These are phyloP conservation scores for Leptinotarsa peninsularis DNA, from an alignment of 2,888 invertebrate species.

Conservation along the genomic window DNA sequence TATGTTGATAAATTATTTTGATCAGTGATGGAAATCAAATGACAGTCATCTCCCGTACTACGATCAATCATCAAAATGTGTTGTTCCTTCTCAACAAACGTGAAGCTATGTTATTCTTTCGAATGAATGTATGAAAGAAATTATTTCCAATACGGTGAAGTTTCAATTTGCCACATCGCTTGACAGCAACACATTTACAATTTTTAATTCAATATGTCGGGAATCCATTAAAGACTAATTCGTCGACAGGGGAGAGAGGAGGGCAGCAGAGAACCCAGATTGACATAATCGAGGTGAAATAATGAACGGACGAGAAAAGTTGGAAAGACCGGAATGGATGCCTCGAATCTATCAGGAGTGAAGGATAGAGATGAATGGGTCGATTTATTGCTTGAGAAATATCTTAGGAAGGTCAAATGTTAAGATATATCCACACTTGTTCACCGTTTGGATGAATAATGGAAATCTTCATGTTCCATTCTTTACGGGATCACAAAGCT, in stretches of 20 bases:
- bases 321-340: slow-evolving; percentile 49
- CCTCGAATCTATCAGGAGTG: slow-evolving; percentile 44
- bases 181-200: slow-evolving; percentile 41
- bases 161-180: slow-evolving; percentile 42
- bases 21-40: background rate
- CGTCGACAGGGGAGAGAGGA: slow-evolving; percentile 36
- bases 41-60: background rate
- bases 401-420: background rate
- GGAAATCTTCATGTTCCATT: no score
- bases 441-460: background rate
- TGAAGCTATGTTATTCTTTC: slow-evolving; percentile 26
- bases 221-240: slow-evolving; percentile 48
- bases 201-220: slow-evolving; percentile 46
- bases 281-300: slow-evolving; percentile 50
- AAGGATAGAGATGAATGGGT: slow-evolving; percentile 31
- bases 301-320: slow-evolving; percentile 53
- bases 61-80: background rate
- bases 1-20: no score
- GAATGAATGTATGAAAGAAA: slow-evolving; percentile 39
- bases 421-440: background rate
- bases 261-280: slow-evolving; percentile 29
- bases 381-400: background rate
- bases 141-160: slow-evolving; percentile 38
- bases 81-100: background rate
- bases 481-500: no score